Conservation (phyloP, 2,888 invertebrate species). For the Plusia festucae region DNA sequence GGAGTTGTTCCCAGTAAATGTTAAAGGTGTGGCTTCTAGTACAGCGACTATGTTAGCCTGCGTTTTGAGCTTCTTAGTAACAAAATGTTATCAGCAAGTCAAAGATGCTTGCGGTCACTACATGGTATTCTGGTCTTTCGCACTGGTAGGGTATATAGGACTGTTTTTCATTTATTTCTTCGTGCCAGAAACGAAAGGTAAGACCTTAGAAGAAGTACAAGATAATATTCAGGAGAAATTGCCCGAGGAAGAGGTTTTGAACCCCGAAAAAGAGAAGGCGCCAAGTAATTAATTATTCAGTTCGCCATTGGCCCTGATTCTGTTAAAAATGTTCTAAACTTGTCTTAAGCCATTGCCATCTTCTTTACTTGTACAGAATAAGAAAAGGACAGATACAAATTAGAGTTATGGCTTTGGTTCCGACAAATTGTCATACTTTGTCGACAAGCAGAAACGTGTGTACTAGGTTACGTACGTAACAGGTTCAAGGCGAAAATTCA, state of each 20-base stretch:
- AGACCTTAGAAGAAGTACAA: slow-evolving; percentile 90
- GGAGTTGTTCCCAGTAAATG: slow-evolving; percentile 91
- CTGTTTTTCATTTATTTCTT: slow-evolving; percentile 88
- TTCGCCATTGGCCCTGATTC: too few species aligned
- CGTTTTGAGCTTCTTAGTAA: slow-evolving; percentile 88
- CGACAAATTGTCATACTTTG: too few species aligned
- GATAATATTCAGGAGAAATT: slow-evolving; percentile 82
- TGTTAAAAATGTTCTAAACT: too few species aligned
- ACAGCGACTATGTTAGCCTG: slow-evolving; percentile 89
- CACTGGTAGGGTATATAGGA: slow-evolving; percentile 86
- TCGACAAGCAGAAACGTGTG: too few species aligned
- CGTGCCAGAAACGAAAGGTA: slow-evolving; percentile 91
- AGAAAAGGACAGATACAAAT: too few species aligned
- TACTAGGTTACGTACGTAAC: too few species aligned
- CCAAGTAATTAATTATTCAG: slow-evolving; percentile 8
- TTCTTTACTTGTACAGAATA: too few species aligned
- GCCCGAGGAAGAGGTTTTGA: slow-evolving; percentile 67
- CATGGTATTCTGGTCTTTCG: slow-evolving; percentile 90
- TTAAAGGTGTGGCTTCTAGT: slow-evolving; percentile 90
- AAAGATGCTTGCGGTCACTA: slow-evolving; percentile 89
- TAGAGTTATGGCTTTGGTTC: too few species aligned
- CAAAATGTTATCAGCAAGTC: slow-evolving; percentile 89
- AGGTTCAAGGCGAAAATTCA: too few species aligned
- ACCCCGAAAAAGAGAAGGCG: slow-evolving; percentile 38
- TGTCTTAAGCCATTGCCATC: too few species aligned